Evolutionary conservation across 2,888 invertebrate species (phyloP).

Genomic region (Pterostichus madidus): DNA sequence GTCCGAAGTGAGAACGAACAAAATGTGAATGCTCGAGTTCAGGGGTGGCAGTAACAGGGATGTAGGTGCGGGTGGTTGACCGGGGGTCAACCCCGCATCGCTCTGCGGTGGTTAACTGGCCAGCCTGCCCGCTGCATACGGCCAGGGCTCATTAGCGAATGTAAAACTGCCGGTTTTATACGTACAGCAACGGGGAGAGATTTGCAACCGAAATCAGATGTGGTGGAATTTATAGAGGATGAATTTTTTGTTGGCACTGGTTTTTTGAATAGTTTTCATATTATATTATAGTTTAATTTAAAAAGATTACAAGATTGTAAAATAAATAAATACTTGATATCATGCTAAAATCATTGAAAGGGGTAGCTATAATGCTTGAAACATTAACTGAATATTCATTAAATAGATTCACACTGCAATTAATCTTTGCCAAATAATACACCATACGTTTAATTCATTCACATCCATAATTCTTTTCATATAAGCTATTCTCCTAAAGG

Average conservation of each 20-base stretch:
- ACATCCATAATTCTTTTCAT: too few relatives aligned
- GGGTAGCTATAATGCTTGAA: too few relatives aligned
- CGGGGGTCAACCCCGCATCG: conserved; percentile 68
- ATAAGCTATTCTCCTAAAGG: too few relatives aligned
- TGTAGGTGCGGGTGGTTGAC: not conserved
- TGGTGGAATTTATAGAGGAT: not conserved
- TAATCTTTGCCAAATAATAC: too few relatives aligned
- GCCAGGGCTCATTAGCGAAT: conserved; percentile 76
- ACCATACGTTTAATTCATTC: too few relatives aligned
- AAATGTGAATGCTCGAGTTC: not conserved
- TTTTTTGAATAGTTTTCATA: too few relatives aligned
- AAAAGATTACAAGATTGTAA: too few relatives aligned
- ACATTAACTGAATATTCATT: too few relatives aligned
- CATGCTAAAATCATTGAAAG: too few relatives aligned
- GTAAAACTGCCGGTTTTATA: conserved; percentile 76
- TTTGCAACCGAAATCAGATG: conserved; percentile 37
- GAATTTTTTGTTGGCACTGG: not conserved
- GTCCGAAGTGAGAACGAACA: not conserved
- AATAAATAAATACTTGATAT: too few relatives aligned
- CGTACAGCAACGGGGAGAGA: conserved; percentile 74
- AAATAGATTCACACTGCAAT: too few relatives aligned
- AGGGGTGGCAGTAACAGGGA: not conserved
- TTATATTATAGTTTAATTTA: too few relatives aligned
- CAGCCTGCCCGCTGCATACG: conserved; percentile 74
- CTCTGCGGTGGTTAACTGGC: conserved; percentile 78